Evolutionary conservation across 2,797 vertebrate species (phyloP).

Genomic region (Heteromormyrus szaboi): DNA sequence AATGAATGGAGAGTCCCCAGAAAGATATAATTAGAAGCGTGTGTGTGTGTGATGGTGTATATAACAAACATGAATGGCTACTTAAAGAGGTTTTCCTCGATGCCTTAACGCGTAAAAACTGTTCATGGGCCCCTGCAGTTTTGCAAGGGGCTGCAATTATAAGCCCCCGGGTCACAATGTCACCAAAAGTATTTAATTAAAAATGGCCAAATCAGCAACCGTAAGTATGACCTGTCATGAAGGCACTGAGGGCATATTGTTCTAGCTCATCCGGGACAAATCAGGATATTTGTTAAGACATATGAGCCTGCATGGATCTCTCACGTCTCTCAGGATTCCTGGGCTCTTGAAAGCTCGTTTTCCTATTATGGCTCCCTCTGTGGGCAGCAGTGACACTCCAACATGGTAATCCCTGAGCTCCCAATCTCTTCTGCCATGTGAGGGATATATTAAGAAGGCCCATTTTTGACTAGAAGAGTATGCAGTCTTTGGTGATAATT

Average conservation of each 20-base stretch:
- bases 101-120: neutral
- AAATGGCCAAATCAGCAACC: neutral
- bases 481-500: constrained; percentile 19
- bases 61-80: neutral
- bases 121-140: neutral
- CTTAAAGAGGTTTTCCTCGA: neutral
- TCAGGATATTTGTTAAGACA: neutral
- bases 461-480: constrained; percentile 26
- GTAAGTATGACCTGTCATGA: neutral
- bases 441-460: constrained; percentile 29
- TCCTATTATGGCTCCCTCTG: neutral
- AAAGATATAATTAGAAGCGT: neutral
- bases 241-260: neutral
- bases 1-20: neutral
- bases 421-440: constrained; percentile 32
- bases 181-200: neutral
- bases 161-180: neutral
- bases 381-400: neutral
- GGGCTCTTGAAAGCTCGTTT: neutral
- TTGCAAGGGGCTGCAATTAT: neutral
- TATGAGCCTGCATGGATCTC: neutral
- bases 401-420: constrained; percentile 30
- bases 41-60: neutral
- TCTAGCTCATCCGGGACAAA: neutral
- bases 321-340: neutral